Conservation (phyloP, 2,888 invertebrate species). For the Dendrolimus pini region DNA sequence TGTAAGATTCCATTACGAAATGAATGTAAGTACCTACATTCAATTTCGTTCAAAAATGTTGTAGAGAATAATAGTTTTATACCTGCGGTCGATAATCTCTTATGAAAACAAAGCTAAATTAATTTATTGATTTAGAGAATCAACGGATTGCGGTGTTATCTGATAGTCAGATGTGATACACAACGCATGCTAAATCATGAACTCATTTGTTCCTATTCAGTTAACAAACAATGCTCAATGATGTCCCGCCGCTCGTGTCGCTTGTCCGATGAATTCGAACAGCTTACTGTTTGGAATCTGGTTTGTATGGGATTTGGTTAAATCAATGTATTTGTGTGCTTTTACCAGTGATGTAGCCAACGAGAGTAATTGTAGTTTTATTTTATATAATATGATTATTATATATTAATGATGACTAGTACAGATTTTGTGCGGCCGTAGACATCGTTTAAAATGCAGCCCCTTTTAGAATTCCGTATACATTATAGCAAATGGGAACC, state of each 20-base stretch:
- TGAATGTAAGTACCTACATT: no score
- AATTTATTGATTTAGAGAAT: conserved; percentile 49
- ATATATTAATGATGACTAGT: conserved; percentile 12
- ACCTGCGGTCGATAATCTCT: conserved; percentile 23
- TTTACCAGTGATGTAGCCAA: no score
- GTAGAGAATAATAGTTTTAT: no score
- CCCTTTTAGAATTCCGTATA: no score
- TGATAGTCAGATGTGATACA: conserved; percentile 48
- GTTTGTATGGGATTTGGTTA: neutral
- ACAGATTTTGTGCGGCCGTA: conserved; percentile 5
- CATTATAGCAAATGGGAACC: no score
- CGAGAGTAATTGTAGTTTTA: no score
- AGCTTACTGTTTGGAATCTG: conserved; percentile 34
- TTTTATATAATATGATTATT: neutral
- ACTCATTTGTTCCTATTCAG: conserved; percentile 65
- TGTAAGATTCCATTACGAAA: no score
- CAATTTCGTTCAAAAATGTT: no score
- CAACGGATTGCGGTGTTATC: conserved; percentile 34
- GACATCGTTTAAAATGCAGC: no score
- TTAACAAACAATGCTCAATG: conserved; percentile 52
- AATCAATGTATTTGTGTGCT: neutral
- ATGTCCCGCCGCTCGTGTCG: conserved; percentile 30
- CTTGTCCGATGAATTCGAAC: conserved; percentile 31
- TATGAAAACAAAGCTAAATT: conserved; percentile 42
- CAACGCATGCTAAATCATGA: conserved; percentile 53